Evolutionary conservation across 2,888 invertebrate species (phyloP), one percentile per base, ranked within the genome.

Genomic region (Syrphus vitripennis): DNA sequence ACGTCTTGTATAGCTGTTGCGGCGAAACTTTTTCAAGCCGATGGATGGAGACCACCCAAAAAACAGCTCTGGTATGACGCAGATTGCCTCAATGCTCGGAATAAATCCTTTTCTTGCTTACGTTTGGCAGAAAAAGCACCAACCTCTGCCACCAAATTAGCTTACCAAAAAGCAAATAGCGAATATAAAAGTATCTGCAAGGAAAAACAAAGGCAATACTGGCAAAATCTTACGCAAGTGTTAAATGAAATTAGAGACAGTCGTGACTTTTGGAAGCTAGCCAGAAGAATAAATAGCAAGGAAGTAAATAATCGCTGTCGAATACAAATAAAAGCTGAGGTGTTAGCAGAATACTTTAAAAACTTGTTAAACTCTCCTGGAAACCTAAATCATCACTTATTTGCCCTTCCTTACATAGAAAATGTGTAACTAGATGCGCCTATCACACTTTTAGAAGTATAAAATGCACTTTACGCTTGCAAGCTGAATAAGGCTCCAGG

Each of bases 31-130:
- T 14, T 37, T 2, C 14, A 37, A 37, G 14, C 14, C 3, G 37
- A 37, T 37, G 37, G 57, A 57, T 16, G 57, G 34, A 9, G 31
- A 16, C 19, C 57, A 57, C 34, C 26, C 0, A 57, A 57, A 57
- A 57, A 57, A 57, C 57, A 57, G 31, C 57, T 19, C n/a, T 57
- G 57, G 57, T 57, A 31, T 31, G 57, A 57, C 31, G 57, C 29
- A 29, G 29, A 29, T 29, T 29, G 29, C 57, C 19, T 57, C 4
- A 57, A n/a, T 57, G 29, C 29, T 4, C 2, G 57, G 6, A 57
- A 57, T 1, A 31, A 57, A 34, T 57, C 29, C 6, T 26, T 26
- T 31, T 16, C 57, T 42, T 16, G 7, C 1, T 42, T 42, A 16
- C 42, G 16, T 42, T 6, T 42, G 16, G 42, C 42, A 42, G 16